Evolutionary conservation across 2,797 vertebrate species (phyloP), one percentile per base, ranked within the genome.

Genomic region (Nyctalus aviator): DNA sequence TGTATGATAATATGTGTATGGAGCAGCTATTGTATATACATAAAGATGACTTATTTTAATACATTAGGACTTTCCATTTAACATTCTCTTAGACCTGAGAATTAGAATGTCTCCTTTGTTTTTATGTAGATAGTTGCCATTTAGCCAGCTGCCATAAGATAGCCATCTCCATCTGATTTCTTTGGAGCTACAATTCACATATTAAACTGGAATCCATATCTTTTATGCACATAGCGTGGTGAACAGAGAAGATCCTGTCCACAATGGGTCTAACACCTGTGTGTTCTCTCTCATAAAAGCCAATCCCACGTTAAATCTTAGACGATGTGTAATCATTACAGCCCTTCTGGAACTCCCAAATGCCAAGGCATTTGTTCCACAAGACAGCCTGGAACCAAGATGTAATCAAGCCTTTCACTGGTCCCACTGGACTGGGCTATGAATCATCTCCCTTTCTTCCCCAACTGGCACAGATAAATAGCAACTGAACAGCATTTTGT

Each of bases 341-440:
- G 21, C 55, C 84, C 69, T 94, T 82, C 64, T 86, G 83, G 83
- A 96, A 83, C 57, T 77, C 41, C 64, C 12, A 13, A 91, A 85
- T 71, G 77, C 64, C 88, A 95, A 91, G 88, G 84, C 64, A 76
- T 94, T 93, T 91, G 57, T 75, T 95, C 81, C 77, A 89, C 64
- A 91, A 94, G 93, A 62, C 81, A 91, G 94, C 44, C 87, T 94
- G 94, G 91, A 97, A 93, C 95, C 91, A 95, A 96, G 83, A 71
- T 94, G 94, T 94, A 95, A 97, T 95, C 91, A 95, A 93, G 71
- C 93, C 91, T 93, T 87, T 79, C 53, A 9, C 66, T 78, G 30
- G 44, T 94, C 96, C 84, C 96, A 41, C 23, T 66, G 91, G 95
- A 91, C 48, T 6, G 35, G 17, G n/a, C 84, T 89, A 23, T 90